Evolutionary conservation across 2,113 vertebrate species (phyloP).

Genomic region (Hydrochoerus hydrochaeris): DNA sequence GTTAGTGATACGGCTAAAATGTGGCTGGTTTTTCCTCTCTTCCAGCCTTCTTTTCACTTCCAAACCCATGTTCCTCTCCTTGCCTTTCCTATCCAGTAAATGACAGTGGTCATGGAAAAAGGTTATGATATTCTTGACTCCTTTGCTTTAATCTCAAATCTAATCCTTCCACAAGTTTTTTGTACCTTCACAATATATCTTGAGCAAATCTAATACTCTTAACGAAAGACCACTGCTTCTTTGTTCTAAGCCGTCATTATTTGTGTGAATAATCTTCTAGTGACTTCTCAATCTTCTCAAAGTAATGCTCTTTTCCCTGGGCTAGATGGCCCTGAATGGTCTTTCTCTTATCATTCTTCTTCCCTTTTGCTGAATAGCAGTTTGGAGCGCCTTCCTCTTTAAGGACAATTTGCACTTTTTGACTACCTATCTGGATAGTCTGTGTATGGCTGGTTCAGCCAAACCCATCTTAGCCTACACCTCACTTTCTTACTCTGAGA

Average conservation of each 20-base stretch:
- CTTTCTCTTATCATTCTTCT: neutral
- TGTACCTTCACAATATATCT: neutral
- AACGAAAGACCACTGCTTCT: neutral
- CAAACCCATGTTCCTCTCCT: neutral
- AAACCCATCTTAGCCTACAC: neutral
- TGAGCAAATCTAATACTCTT: neutral
- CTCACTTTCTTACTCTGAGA: neutral
- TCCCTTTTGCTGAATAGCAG: neutral
- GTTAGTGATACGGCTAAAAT: neutral
- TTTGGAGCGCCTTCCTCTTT: neutral
- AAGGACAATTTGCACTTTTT: neutral
- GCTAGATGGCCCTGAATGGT: neutral
- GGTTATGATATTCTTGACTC: neutral
- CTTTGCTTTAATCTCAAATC: neutral
- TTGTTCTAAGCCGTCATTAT: neutral
- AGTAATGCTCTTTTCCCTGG: neutral
- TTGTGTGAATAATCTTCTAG: neutral
- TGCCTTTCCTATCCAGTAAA: neutral
- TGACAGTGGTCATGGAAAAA: neutral
- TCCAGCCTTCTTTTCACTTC: neutral
- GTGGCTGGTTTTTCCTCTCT: neutral
- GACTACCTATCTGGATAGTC: neutral
- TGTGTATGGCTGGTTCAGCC: neutral
- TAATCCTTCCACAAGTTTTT: rapidly evolving
- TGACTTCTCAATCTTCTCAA: neutral